Evolutionary conservation across 2,113 vertebrate species (phyloP).

Genomic region (Chiloscyllium plagiosum): DNA sequence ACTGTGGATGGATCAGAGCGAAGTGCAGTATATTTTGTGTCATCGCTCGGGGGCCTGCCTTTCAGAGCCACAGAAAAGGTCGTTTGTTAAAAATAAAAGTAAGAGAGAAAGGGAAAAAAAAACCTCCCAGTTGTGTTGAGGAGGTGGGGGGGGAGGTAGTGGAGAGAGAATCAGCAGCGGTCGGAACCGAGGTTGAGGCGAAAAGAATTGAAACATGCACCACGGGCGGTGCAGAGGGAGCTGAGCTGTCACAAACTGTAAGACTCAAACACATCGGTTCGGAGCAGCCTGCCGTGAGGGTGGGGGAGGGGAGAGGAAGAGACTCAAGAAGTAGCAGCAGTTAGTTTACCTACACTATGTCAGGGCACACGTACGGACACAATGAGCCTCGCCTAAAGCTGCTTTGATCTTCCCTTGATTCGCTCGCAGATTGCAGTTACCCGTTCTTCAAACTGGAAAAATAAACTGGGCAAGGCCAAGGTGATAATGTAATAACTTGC

Average conservation of each 20-base stretch:
- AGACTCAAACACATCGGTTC: background rate
- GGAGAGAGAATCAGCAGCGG: slow-evolving; percentile 31
- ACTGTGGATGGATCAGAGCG: background rate
- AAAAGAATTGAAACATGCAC: background rate
- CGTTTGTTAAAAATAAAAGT: background rate
- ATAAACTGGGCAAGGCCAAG: background rate
- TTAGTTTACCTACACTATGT: background rate
- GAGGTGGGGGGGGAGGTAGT: background rate
- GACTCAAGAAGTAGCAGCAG: background rate
- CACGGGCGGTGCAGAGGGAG: background rate
- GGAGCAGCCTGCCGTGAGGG: background rate
- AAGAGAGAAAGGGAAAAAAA: background rate
- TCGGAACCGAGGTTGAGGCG: background rate
- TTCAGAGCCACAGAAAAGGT: slow-evolving; percentile 12
- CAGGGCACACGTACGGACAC: background rate
- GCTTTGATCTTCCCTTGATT: background rate
- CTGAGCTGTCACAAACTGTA: background rate
- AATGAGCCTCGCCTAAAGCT: background rate
- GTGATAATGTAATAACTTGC: background rate
- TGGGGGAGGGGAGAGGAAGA: background rate
- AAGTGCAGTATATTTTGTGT: slow-evolving; percentile 19
- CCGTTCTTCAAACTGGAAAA: background rate
- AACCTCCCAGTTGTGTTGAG: background rate
- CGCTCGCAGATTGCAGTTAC: background rate
- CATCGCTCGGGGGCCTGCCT: background rate